phyloP scores from a whole-genome alignment of 2,888 invertebrate genomes.

The Schizaphis graminum region DNA sequence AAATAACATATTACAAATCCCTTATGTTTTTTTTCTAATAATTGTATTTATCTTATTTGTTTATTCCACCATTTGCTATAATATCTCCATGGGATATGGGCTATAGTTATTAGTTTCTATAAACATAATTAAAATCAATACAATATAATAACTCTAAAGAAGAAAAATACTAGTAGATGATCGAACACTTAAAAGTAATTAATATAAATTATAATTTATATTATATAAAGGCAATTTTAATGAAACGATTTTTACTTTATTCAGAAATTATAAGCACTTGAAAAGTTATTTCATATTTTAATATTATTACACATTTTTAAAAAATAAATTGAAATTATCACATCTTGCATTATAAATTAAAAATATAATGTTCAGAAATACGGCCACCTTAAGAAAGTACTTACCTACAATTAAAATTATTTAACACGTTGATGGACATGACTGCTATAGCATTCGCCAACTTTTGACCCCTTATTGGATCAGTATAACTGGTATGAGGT shows the following conservation, averaged over 20 bases:
- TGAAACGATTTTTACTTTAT: neutral
- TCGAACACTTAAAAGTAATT: neutral
- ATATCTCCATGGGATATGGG: neutral
- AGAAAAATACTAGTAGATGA: neutral
- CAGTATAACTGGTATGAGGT: too few species aligned
- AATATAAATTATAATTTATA: neutral
- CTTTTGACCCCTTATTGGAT: too few species aligned
- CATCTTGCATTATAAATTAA: neutral
- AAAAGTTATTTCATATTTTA: neutral
- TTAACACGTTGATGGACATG: too few species aligned
- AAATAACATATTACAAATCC: neutral
- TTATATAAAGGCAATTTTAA: neutral
- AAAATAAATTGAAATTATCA: neutral
- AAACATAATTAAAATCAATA: neutral
- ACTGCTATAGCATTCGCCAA: too few species aligned
- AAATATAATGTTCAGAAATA: too few species aligned
- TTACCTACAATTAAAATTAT: too few species aligned
- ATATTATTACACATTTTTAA: neutral
- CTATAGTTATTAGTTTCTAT: too few species aligned
- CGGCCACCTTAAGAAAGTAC: too few species aligned
- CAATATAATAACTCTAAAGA: neutral
- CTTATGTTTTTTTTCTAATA: neutral
- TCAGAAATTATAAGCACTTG: neutral
- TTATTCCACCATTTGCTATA: neutral
- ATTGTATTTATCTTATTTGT: neutral